Conservation (phyloP, 1,140 invertebrate genomes). For the Hestina assimilis region DNA sequence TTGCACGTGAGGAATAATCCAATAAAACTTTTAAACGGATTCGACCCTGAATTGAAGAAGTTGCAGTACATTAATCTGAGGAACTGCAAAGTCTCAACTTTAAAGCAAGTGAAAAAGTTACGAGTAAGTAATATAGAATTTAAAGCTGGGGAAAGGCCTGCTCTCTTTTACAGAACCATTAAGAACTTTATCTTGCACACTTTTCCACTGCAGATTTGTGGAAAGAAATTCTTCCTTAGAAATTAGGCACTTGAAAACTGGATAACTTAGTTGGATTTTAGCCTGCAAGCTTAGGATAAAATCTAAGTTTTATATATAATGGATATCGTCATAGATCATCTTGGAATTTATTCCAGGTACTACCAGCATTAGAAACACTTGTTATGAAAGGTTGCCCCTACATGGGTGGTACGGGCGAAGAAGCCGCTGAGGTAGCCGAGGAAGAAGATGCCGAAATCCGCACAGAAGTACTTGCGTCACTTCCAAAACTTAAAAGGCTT, state of each 20-base stretch:
- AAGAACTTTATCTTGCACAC: neutral
- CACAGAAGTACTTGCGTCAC: constrained; percentile 65
- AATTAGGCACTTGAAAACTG: too few relatives aligned
- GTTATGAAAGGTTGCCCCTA: constrained; percentile 73
- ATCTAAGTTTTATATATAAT: too few relatives aligned
- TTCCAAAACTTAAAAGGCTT: constrained; percentile 73
- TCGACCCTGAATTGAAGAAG: constrained; percentile 55
- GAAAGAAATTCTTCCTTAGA: too few relatives aligned
- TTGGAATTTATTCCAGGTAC: constrained; percentile 49
- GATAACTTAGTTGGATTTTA: too few relatives aligned
- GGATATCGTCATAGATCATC: too few relatives aligned
- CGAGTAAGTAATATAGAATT: constrained; percentile 37
- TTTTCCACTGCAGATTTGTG: too few relatives aligned
- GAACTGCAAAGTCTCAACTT: constrained; percentile 71
- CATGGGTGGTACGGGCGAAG: constrained; percentile 60
- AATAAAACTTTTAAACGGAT: constrained; percentile 73
- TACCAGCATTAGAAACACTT: constrained; percentile 67
- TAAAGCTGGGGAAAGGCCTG: too few relatives aligned
- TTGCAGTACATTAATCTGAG: constrained; percentile 78
- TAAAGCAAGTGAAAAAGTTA: constrained; percentile 77
- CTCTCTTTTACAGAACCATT: too few relatives aligned
- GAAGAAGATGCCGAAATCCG: constrained; percentile 61
- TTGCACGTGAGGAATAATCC: constrained; percentile 77
- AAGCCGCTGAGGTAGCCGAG: constrained; percentile 44
- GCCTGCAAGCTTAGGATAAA: too few relatives aligned